Conservation (phyloP, 2,113 vertebrate genomes). For the Cardinalis cardinalis region DNA sequence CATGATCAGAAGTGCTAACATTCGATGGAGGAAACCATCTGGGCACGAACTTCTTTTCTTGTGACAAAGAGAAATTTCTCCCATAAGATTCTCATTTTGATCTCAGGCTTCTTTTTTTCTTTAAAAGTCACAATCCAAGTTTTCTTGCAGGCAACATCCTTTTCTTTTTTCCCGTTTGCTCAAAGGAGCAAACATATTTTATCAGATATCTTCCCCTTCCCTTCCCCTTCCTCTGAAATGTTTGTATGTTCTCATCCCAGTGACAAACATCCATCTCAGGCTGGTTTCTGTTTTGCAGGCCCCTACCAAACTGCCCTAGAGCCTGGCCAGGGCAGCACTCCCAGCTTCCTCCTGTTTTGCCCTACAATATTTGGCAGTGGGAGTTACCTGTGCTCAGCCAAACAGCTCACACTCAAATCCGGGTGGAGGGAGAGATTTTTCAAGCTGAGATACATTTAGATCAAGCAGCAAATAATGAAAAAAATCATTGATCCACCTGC, state of each 20-base stretch:
- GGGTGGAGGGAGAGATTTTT: conserved; percentile 34
- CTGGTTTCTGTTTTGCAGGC: conserved; percentile 43
- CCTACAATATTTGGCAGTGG: conserved; percentile 44
- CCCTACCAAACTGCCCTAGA: conserved; percentile 32
- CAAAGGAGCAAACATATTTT: background rate
- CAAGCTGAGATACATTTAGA: conserved; percentile 49
- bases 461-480: conserved; percentile 23
- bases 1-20: background rate
- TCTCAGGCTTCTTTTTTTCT: background rate
- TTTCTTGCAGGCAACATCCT: background rate
- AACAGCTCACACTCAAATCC: conserved; percentile 17
- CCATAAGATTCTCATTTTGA: background rate
- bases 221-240: conserved; percentile 5
- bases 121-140: background rate
- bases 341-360: conserved; percentile 30
- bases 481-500: conserved; percentile 47
- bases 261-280: background rate
- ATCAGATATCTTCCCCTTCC: background rate
- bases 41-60: background rate
- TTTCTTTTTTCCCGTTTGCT: background rate
- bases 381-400: conserved; percentile 34
- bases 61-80: background rate
- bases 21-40: background rate
- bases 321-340: background rate
- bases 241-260: background rate